Conservation (phyloP, 1,140 invertebrate genomes). For the Dendroctonus valens region DNA sequence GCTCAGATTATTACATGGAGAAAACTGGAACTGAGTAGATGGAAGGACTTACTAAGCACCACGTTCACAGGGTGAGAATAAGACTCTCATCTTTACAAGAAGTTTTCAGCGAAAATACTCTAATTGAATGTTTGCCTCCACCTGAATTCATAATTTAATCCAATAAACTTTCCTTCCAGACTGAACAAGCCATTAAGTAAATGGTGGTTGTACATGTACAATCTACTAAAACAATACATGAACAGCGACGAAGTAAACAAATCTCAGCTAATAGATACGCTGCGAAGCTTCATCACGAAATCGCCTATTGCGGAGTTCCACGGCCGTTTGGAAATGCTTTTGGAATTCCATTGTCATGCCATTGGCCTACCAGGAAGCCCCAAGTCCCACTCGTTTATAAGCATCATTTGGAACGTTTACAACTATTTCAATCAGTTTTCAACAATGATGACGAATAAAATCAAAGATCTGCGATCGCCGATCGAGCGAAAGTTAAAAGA, state of each 20-base stretch:
- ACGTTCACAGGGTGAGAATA: conserved; percentile 52
- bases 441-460: conserved; percentile 60
- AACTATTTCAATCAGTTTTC: conserved; percentile 83
- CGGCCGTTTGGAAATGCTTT: conserved; percentile 74
- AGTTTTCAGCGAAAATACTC: no score
- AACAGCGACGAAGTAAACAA: conserved; percentile 36
- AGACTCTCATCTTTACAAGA: no score
- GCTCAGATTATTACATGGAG: conserved; percentile 88
- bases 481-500: conserved; percentile 91
- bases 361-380: conserved; percentile 54
- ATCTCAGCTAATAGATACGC: conserved; percentile 52
- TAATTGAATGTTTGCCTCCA: no score
- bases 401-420: conserved; percentile 81
- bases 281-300: conserved; percentile 83
- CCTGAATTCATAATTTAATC: no score
- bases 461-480: conserved; percentile 67
- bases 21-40: conserved; percentile 83
- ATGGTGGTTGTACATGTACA: conserved; percentile 90
- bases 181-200: conserved; percentile 65
- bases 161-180: conserved; percentile 47
- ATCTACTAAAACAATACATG: conserved; percentile 52
- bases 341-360: conserved; percentile 74
- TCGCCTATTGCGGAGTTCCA: conserved; percentile 82
- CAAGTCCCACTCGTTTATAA: conserved; percentile 57
- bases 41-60: conserved; percentile 75